Conservation (phyloP, 2,113 vertebrate genomes). For the Struthio camelus region DNA sequence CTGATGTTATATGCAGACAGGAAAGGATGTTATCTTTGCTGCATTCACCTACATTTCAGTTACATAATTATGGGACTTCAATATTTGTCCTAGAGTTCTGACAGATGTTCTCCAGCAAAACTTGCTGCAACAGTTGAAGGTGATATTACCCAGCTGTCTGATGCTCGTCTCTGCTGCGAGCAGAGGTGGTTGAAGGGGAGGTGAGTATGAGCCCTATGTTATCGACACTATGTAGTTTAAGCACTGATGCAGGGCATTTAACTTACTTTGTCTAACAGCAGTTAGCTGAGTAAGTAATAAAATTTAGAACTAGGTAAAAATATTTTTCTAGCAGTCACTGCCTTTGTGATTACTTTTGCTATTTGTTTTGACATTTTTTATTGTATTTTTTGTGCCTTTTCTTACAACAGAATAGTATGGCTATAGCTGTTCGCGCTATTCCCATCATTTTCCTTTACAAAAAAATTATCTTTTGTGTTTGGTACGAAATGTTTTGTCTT, state of each 20-base stretch:
- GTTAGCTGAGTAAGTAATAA: neutral
- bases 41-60: neutral
- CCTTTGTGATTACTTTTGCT: neutral
- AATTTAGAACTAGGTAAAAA: neutral
- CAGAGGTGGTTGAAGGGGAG: neutral
- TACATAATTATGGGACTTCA: neutral
- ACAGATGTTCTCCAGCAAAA: neutral
- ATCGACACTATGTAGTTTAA: neutral
- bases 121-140: neutral
- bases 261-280: neutral
- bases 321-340: neutral
- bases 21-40: neutral
- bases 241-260: neutral
- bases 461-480: neutral
- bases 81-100: neutral
- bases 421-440: neutral
- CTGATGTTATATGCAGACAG: neutral
- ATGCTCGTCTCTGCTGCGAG: neutral
- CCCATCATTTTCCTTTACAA: neutral
- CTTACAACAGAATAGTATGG: neutral
- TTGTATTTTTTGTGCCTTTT: neutral
- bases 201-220: neutral
- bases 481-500: neutral
- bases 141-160: neutral
- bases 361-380: neutral